These are phyloP conservation scores for Syrphus vitripennis DNA, from an alignment of 2,888 invertebrate genomes.

Conservation along the genomic window DNA sequence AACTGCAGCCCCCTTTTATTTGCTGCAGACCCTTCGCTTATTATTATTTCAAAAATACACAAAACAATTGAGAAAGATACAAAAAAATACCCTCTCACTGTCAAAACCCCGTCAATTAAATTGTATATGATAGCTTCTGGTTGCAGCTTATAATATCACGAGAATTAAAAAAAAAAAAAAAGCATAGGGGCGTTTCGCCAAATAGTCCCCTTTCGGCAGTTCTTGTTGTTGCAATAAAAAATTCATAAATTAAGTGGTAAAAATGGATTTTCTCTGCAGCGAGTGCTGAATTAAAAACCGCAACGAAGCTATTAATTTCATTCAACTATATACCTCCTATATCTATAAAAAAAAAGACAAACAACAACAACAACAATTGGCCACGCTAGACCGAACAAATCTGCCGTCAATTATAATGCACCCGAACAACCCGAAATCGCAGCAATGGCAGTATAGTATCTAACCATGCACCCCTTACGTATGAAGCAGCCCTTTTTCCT, in stretches of 20 bases:
- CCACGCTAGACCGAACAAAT: conserved; percentile 63
- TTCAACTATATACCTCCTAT: neutral
- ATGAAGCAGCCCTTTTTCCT: neutral
- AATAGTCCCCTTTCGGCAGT: conserved; percentile 55
- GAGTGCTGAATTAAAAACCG: conserved; percentile 60
- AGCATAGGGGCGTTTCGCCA: conserved; percentile 54
- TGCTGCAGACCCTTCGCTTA: neutral
- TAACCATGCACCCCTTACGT: conserved; percentile 6
- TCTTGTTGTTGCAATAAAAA: conserved; percentile 51
- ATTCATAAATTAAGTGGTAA: conserved; percentile 69
- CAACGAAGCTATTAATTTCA: conserved; percentile 66
- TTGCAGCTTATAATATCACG: conserved; percentile 7
- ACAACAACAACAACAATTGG: conserved; percentile 49
- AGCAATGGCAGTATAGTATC: neutral
- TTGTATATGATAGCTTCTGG: conserved; percentile 21
- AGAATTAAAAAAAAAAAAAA: neutral
- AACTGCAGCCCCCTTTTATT: neutral
- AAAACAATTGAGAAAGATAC: neutral
- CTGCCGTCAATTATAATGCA: conserved; percentile 64
- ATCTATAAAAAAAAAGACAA: neutral
- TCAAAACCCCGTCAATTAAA: conserved; percentile 35
- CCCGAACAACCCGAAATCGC: conserved; percentile 56
- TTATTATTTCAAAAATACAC: neutral
- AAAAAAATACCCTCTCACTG: neutral
- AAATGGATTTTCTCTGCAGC: conserved; percentile 50